Conservation (phyloP, 2,113 vertebrate genomes). For the Caranx melampygus region DNA sequence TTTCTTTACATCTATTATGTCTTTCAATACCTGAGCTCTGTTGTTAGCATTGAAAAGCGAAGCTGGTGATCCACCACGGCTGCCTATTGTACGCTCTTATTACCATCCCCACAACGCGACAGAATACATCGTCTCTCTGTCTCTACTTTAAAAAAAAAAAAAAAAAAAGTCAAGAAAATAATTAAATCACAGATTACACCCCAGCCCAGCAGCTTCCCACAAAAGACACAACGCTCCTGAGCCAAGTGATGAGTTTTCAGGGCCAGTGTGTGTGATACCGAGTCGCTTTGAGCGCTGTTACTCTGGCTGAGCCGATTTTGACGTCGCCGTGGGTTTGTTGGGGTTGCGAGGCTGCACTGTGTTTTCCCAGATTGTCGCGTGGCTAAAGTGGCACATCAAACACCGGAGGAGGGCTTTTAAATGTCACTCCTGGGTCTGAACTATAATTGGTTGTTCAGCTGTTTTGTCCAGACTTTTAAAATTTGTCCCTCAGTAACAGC, state of each 20-base stretch:
- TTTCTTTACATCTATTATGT: background rate
- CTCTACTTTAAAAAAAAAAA: background rate
- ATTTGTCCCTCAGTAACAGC: conserved; percentile 39
- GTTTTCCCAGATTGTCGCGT: conserved; percentile 33
- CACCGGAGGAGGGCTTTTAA: conserved; percentile 52
- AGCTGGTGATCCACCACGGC: background rate
- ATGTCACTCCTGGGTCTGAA: conserved; percentile 44
- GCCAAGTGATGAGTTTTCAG: background rate
- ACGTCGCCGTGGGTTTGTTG: background rate
- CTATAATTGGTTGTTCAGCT: conserved; percentile 58
- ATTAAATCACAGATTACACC: background rate
- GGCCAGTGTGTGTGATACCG: background rate
- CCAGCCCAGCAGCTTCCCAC: background rate
- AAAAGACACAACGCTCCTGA: background rate
- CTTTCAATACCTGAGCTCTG: background rate
- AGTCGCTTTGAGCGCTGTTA: background rate
- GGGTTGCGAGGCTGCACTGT: conserved; percentile 15
- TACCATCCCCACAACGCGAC: background rate
- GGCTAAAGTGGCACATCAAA: conserved; percentile 45
- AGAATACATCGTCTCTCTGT: background rate
- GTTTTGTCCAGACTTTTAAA: conserved; percentile 61
- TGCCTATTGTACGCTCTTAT: background rate
- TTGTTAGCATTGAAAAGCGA: background rate
- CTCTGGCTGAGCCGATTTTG: conserved; percentile 16
- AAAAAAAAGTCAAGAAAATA: background rate